Evolutionary conservation across 1,140 invertebrate species (phyloP).

Genomic region (Macrobrachium rosenbergii): DNA sequence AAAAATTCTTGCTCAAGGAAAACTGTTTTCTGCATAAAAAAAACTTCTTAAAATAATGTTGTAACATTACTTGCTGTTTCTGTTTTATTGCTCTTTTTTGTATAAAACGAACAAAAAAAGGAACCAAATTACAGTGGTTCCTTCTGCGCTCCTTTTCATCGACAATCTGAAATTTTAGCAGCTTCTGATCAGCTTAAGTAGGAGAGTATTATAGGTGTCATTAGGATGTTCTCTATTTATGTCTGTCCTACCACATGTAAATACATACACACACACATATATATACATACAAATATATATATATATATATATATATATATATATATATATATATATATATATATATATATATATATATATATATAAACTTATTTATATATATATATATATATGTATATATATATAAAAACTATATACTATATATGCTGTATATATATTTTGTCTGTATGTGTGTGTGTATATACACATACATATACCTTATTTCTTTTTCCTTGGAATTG

Average conservation of each 20-base stretch:
- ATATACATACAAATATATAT: conserved; percentile 38
- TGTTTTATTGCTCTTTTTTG: too few relatives aligned
- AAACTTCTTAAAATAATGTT: too few relatives aligned
- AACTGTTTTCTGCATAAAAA: too few relatives aligned
- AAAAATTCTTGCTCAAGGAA: too few relatives aligned
- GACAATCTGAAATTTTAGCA: too few relatives aligned
- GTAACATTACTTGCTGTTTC: too few relatives aligned
- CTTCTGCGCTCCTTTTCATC: too few relatives aligned
- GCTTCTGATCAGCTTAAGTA: too few relatives aligned
- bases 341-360: neutral
- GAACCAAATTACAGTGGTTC: too few relatives aligned
- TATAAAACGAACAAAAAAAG: too few relatives aligned
- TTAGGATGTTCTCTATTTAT: too few relatives aligned
- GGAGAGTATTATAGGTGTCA: too few relatives aligned
- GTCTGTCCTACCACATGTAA: neutral
- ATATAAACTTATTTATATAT: neutral
- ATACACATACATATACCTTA: neutral
- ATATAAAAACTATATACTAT: neutral
- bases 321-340: neutral
- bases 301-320: conserved; percentile 77
- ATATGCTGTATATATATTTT: neutral
- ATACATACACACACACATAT: neutral
- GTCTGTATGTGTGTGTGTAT: neutral
- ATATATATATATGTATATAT: neutral
- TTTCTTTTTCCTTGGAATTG: neutral